Percentiles rank a stretch among this genome's conserved stretches.
These are phyloP conservation scores for Lochmaea crataegi DNA, from an alignment of 2,888 invertebrate genomes.

Conservation along the genomic window DNA sequence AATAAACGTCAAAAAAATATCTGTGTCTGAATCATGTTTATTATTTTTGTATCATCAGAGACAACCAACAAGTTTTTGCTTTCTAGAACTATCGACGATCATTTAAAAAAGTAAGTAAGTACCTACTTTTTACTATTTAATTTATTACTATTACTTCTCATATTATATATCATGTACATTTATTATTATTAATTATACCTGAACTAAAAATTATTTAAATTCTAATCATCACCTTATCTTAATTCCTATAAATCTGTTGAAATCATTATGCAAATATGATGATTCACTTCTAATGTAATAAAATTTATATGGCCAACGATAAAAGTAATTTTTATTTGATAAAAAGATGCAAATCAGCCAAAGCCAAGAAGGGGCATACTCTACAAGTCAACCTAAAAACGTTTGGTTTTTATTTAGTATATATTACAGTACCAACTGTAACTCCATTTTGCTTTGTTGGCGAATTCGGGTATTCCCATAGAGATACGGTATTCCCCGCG, in stretches of 20 bases:
- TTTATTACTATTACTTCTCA: neutral
- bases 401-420: neutral
- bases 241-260: too few relatives aligned
- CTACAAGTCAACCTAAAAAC: neutral
- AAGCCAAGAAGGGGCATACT: neutral
- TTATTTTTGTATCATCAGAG: neutral
- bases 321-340: too few relatives aligned
- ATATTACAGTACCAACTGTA: neutral
- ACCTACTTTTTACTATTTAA: neutral
- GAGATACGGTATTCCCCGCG: too few relatives aligned
- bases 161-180: too few relatives aligned
- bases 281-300: too few relatives aligned
- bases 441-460: neutral
- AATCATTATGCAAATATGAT: too few relatives aligned
- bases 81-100: neutral
- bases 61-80: neutral
- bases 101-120: constrained; percentile 1
- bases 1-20: neutral
- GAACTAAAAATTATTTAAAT: too few relatives aligned
- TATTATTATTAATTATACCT: too few relatives aligned
- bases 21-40: neutral
- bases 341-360: too few relatives aligned
- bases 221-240: too few relatives aligned
- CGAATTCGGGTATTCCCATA: neutral
- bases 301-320: too few relatives aligned